Evolutionary conservation across 2,888 invertebrate species (phyloP).

Genomic region (Catocala sponsa): DNA sequence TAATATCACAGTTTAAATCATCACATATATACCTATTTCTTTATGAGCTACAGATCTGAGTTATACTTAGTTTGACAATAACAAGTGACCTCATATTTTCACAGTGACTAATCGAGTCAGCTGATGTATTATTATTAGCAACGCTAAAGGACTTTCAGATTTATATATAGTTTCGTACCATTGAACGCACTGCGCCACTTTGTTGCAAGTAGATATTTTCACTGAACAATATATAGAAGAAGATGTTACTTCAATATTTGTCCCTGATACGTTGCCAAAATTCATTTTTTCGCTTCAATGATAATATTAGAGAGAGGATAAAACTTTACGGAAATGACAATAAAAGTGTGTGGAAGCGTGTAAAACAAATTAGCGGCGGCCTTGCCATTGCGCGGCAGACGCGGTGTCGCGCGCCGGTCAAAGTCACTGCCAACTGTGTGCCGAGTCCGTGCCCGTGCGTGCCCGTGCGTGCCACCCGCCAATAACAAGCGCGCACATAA

Average conservation of each 20-base stretch:
- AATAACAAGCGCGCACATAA: conserved; percentile 14
- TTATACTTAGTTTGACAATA: neutral
- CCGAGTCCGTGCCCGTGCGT: conserved; percentile 15
- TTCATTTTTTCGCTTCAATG: conserved; percentile 21
- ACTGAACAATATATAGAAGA: neutral
- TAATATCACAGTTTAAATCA: no score
- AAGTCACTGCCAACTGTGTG: conserved; percentile 66
- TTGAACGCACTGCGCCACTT: neutral
- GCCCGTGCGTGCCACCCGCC: conserved; percentile 36
- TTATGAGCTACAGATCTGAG: neutral
- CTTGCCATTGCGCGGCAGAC: conserved; percentile 68
- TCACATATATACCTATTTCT: no score
- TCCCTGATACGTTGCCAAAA: conserved; percentile 16
- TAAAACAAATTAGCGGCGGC: conserved; percentile 61
- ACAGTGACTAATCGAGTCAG: conserved; percentile 7
- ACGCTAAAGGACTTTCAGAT: conserved; percentile 11
- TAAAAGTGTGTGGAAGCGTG: conserved; percentile 54
- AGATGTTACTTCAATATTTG: neutral
- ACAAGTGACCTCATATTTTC: conserved; percentile 2
- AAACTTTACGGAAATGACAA: conserved; percentile 55
- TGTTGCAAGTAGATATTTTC: neutral
- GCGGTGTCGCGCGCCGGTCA: conserved; percentile 65
- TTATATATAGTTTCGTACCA: conserved; percentile 6
- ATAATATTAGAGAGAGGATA: conserved; percentile 24
- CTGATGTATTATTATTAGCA: conserved; percentile 3